Base-by-base conservation (phyloP, 2,888 invertebrate species). In the Cantharis nigra region DNA sequence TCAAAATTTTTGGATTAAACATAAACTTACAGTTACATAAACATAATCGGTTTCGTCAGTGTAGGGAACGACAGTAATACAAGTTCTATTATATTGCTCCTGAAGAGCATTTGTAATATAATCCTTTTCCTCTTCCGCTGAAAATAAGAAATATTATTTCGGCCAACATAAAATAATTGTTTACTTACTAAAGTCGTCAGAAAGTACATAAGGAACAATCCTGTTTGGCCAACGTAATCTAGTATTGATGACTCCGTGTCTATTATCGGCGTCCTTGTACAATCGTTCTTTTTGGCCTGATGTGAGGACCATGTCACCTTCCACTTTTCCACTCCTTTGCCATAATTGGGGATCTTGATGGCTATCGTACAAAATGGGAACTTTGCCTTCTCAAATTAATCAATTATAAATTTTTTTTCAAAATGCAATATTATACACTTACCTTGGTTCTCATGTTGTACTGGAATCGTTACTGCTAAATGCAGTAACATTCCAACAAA, bases 241-340 rank as follows among this genome's bases (percentile, higher is more conserved):
- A 1, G 5, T n/a, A 23, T 74, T 16, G 16, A 30, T 13, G 33
- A 75, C n/a, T 75, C 74, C 74, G 16, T 78, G 75, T 64, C 63
- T 16, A 18, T 71, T 67, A 3, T 69, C 74, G 30, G 7, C 30
- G n/a, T 33, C 69, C 20, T 64, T 69, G 70, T 20, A 77, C 18
- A 14, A 14, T 14, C 18, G 1, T 16, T 70, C 14, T 63, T 70
- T n/a, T n/a, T n/a, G n/a, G n/a, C n/a, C 63, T 11, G 72, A 63
- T 0, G 23, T 26, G 14, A 78, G 28, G 4, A 78, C 10, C 23
- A 78, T 78, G 18, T 78, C 78, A 13, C 78, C 78, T 69, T 78
- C 72, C 16, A 69, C 69, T 16, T 78, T 69, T 16, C 78, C 78
- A 72, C 78, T 78, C 3, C 64, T 62, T 65, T 78, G 28, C 78